Base-by-base conservation (phyloP, 2,113 vertebrate species). In the Cyanoderma ruficeps region DNA sequence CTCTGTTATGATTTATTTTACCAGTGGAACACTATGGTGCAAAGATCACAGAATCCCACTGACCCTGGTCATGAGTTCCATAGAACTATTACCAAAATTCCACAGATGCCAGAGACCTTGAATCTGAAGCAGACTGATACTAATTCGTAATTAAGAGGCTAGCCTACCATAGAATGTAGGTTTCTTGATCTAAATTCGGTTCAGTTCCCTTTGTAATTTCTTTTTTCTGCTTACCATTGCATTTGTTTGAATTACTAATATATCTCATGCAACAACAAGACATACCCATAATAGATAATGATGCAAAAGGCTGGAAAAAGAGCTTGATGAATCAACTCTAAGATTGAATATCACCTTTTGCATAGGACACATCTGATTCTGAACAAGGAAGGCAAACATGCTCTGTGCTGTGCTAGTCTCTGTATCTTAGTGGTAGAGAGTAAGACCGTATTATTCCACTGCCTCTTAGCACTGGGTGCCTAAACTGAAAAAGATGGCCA, bases 341-440 rank as follows among this genome's bases (percentile, higher is more conserved):
- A 92, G 63, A 67, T 47, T 85, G 64, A n/a, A 0, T n/a, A 91
- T 72, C 63, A 87, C 60, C 33, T 67, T 44, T 77, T 71, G 31
- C 35, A 50, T 47, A 71, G 30, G 76, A 57, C 50, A 77, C 65
- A 80, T 55, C 33, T 74, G 53, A 89, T 71, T 78, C 50, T 81
- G 55, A 72, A 90, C 65, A 96, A 84, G 61, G 35, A 64, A 90
- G 44, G 77, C 69, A 87, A 96, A 69, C 37, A 84, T 87, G 12
- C 57, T 87, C 80, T 81, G 7, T 47, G 49, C 61, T 72, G n/a
- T 19, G 28, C 67, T 31, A 64, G 44, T 31, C 72, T 60, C 55
- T 60, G 13, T 15, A 35, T 20, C n/a, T 23, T 9, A 20, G 25
- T 19, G 23, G n/a, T 31, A 67, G 14, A 61, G 31, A 83, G 17